Percentiles rank a stretch among this genome's conserved stretches.
phyloP scores from a whole-genome alignment of 1,140 invertebrate genomes.

The Lepidurus arcticus region DNA sequence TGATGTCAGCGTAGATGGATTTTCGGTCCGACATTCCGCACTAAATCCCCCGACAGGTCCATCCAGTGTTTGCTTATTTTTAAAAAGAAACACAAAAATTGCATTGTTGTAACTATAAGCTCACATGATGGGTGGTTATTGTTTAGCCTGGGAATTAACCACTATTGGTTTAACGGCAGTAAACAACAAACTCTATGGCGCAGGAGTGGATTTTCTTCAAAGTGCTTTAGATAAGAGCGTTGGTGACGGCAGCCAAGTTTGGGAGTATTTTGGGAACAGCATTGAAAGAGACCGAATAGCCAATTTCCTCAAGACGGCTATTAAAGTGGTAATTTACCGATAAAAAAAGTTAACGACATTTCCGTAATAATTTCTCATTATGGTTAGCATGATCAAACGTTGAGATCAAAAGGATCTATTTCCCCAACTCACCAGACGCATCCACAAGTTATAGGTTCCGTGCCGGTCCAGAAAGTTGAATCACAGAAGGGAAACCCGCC shows the following conservation, averaged over 20 bases:
- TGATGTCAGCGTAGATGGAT: constrained; percentile 18
- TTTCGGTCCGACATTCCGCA: background rate
- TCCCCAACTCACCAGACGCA: background rate
- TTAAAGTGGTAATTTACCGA: background rate
- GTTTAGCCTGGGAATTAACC: background rate
- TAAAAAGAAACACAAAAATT: background rate
- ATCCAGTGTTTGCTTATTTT: background rate
- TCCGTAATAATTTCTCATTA: background rate
- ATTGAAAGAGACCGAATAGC: background rate
- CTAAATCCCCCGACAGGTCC: background rate
- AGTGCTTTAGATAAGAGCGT: constrained; percentile 15
- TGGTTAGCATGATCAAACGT: background rate
- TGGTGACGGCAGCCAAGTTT: background rate
- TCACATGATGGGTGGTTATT: background rate
- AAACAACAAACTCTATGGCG: background rate
- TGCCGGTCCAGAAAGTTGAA: background rate
- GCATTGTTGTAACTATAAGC: background rate
- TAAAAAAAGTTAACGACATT: no score
- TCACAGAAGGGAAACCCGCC: background rate
- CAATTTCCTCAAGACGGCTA: background rate
- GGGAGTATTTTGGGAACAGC: constrained; percentile 6
- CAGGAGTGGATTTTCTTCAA: background rate
- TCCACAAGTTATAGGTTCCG: background rate
- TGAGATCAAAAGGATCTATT: constrained; percentile 5
- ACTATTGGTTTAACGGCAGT: constrained; percentile 6